Conservation (phyloP, 1,140 invertebrate genomes). For the Leptinotarsa undecemlineata region DNA sequence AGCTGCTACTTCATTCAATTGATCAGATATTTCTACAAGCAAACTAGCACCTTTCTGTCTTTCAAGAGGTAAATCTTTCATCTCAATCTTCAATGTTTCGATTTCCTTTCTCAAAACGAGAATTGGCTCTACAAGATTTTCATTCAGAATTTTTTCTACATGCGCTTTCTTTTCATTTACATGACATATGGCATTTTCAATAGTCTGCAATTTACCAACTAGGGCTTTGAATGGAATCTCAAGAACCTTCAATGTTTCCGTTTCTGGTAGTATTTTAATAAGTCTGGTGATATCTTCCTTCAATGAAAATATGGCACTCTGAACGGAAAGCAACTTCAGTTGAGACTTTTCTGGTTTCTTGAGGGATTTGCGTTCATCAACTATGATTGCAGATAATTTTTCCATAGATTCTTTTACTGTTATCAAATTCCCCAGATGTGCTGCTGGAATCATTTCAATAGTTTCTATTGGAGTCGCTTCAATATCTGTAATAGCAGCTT, state of each 20-base stretch:
- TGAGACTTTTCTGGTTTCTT: not conserved
- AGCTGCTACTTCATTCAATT: constrained; percentile 11
- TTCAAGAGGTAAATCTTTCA: not conserved
- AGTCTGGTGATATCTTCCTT: not conserved
- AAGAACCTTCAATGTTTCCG: not conserved
- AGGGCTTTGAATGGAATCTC: not conserved
- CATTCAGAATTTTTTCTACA: not conserved
- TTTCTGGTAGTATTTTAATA: not conserved
- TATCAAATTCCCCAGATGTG: not conserved
- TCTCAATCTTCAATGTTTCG: not conserved
- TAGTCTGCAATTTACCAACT: not conserved
- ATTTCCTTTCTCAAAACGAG: not conserved
- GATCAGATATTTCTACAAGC: not conserved
- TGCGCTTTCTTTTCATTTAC: not conserved
- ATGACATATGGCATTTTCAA: constrained; percentile 11
- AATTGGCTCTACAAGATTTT: constrained; percentile 4
- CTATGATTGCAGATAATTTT: not conserved
- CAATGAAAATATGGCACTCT: not conserved
- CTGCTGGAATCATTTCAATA: not conserved
- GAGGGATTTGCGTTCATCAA: not conserved
- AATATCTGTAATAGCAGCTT: not conserved
- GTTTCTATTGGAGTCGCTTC: not conserved
- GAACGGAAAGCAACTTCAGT: not conserved
- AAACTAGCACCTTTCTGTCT: constrained; percentile 6
- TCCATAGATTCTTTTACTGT: not conserved